Evolutionary conservation across 37 sponge, comb jelly and placozoan species (phyloP).

Genomic region (Halisarca cf. caerulea): DNA sequence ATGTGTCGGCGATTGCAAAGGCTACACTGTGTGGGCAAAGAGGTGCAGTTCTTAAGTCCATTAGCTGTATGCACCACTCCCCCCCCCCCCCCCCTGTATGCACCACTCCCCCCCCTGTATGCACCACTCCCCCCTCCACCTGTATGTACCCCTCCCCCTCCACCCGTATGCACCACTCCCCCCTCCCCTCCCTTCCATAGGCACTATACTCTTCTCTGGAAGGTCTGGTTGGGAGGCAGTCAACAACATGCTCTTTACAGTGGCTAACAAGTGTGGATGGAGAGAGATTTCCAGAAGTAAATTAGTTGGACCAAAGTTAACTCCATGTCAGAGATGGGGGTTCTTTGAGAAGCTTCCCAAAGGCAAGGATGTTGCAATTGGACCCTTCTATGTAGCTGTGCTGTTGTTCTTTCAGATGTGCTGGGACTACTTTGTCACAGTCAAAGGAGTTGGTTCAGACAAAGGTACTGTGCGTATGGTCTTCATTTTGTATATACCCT

Average conservation of each 20-base stretch:
- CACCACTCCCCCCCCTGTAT: background rate
- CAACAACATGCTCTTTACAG: constrained; percentile 61
- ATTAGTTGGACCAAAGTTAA: constrained; percentile 72
- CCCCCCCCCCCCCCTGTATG: background rate
- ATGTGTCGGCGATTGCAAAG: constrained; percentile 46
- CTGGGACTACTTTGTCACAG: constrained; percentile 68
- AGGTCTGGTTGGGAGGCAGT: constrained; percentile 72
- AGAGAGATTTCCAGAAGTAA: constrained; percentile 62
- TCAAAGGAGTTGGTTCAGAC: background rate
- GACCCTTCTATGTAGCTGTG: constrained; percentile 83
- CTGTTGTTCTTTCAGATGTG: constrained; percentile 83
- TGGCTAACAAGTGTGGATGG: constrained; percentile 83
- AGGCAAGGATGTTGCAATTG: constrained; percentile 71
- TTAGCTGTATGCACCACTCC: background rate
- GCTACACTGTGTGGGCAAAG: background rate
- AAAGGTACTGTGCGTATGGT: constrained; percentile 3
- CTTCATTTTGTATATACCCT: no score
- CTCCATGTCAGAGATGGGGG: constrained; percentile 67
- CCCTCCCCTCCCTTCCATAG: no score
- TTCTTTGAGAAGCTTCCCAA: constrained; percentile 75
- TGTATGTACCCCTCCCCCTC: no score
- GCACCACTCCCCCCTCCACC: no score
- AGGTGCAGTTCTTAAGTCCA: background rate
- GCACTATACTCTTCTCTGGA: constrained; percentile 29
- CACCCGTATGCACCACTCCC: no score